Evolutionary conservation across 2,888 invertebrate genomes (phyloP).

Genomic region (Diaprepes abbreviatus): DNA sequence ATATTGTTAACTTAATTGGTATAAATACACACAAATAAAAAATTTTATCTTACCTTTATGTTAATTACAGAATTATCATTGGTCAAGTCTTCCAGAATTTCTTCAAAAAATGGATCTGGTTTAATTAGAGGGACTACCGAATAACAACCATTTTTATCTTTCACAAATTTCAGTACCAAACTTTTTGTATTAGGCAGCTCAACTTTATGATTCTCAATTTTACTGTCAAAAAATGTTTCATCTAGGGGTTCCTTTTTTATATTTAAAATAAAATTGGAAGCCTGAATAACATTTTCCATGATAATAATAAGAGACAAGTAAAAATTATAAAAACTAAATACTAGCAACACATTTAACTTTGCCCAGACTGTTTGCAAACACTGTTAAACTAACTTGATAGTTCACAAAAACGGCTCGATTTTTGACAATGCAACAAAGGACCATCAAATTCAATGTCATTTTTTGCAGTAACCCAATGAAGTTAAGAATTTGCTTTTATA

Average conservation of each 20-base stretch:
- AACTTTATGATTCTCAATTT: not conserved
- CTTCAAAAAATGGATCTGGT: slow-evolving; percentile 31
- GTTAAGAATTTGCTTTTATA: too few relatives aligned
- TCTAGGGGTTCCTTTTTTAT: slow-evolving; percentile 21
- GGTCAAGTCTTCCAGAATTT: slow-evolving; percentile 5
- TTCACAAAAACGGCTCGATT: not conserved
- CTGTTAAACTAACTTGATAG: not conserved
- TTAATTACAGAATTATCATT: not conserved
- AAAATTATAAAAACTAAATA: too few relatives aligned
- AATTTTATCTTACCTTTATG: not conserved
- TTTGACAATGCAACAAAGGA: slow-evolving; percentile 15
- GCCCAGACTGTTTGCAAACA: too few relatives aligned
- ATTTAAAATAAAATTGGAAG: not conserved
- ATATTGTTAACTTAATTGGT: too few relatives aligned
- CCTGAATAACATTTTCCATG: not conserved
- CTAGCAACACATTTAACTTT: too few relatives aligned
- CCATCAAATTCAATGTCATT: slow-evolving; percentile 6
- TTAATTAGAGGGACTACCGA: slow-evolving; percentile 16
- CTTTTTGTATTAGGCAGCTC: not conserved
- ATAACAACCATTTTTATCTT: slow-evolving; percentile 15
- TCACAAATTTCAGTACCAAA: slow-evolving; percentile 6
- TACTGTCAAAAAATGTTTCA: too few relatives aligned
- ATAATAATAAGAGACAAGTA: too few relatives aligned
- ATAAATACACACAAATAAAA: too few relatives aligned
- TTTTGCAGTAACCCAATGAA: not conserved